Percentiles rank a stretch among this genome's conserved stretches.
Conservation (phyloP, 2,797 vertebrate genomes). For the Neosilurus mollespiculum region DNA sequence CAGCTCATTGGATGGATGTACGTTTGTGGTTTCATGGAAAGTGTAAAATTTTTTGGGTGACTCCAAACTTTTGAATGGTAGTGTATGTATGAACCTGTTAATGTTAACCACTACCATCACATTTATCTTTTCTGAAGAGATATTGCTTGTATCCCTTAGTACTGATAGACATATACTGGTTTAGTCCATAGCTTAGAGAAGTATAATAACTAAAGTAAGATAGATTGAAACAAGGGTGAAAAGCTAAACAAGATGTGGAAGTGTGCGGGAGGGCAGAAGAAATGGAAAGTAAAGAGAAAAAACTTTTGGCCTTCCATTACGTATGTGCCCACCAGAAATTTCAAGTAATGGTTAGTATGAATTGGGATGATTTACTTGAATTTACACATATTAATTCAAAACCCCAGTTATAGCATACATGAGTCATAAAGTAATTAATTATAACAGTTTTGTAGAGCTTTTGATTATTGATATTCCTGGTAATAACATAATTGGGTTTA, state of each 20-base stretch:
- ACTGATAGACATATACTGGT: constrained; percentile 36
- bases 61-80: background rate
- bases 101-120: background rate
- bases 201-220: background rate
- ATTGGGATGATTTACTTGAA: background rate
- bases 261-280: background rate
- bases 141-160: constrained; percentile 51
- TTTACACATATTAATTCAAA: background rate
- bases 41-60: too few species aligned
- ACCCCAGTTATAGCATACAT: too few species aligned
- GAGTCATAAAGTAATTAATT: background rate
- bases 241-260: background rate
- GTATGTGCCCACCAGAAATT: background rate
- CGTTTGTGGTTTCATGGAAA: too few species aligned
- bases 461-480: background rate
- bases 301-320: background rate
- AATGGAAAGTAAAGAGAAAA: background rate
- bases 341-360: background rate
- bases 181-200: background rate
- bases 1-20: too few species aligned
- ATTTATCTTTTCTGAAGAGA: constrained; percentile 48
- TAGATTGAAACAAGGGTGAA: constrained; percentile 6
- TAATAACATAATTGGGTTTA: too few species aligned
- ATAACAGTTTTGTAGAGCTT: background rate
- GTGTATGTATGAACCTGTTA: constrained; percentile 59